Conservation (phyloP, 2,113 vertebrate species). For the Zapus hudsonius region DNA sequence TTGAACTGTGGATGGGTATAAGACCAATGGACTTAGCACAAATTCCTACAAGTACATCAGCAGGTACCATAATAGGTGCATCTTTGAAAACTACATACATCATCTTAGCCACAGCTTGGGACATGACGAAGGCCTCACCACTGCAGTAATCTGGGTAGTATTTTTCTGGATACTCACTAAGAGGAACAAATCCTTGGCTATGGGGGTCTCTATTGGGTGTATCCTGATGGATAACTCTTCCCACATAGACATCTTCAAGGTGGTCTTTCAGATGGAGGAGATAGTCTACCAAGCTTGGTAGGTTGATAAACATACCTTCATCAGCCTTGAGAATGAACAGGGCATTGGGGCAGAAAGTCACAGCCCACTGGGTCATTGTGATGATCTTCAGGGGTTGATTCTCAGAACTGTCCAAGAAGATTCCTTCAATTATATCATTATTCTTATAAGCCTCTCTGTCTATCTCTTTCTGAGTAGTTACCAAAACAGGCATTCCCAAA, state of each 20-base stretch:
- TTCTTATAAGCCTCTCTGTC: slow-evolving; percentile 84
- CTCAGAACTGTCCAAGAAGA: slow-evolving; percentile 82
- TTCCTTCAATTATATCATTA: slow-evolving; percentile 90
- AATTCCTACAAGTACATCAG: slow-evolving; percentile 90
- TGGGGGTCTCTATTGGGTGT: slow-evolving; percentile 86
- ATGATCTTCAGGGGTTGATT: slow-evolving; percentile 86
- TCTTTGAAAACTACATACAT: slow-evolving; percentile 87
- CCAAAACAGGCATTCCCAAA: slow-evolving; percentile 85
- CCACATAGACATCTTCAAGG: slow-evolving; percentile 90
- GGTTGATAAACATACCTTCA: slow-evolving; percentile 89
- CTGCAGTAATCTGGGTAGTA: slow-evolving; percentile 93
- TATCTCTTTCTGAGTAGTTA: slow-evolving; percentile 82
- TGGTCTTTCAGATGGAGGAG: slow-evolving; percentile 88
- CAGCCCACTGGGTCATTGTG: slow-evolving; percentile 88
- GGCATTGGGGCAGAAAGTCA: slow-evolving; percentile 90
- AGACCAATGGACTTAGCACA: slow-evolving; percentile 90
- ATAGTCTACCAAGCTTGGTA: slow-evolving; percentile 87
- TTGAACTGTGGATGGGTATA: slow-evolving; percentile 90
- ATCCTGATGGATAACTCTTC: slow-evolving; percentile 89
- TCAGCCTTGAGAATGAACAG: slow-evolving; percentile 90
- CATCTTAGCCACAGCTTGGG: slow-evolving; percentile 92
- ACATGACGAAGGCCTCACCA: slow-evolving; percentile 88
- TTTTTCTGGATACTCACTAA: slow-evolving; percentile 84
- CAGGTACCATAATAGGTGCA: slow-evolving; percentile 77
- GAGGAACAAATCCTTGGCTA: slow-evolving; percentile 85